These are phyloP conservation scores for Phymorhynchus buccinoides DNA, from an alignment of 1,140 invertebrate species.

Conservation along the genomic window DNA sequence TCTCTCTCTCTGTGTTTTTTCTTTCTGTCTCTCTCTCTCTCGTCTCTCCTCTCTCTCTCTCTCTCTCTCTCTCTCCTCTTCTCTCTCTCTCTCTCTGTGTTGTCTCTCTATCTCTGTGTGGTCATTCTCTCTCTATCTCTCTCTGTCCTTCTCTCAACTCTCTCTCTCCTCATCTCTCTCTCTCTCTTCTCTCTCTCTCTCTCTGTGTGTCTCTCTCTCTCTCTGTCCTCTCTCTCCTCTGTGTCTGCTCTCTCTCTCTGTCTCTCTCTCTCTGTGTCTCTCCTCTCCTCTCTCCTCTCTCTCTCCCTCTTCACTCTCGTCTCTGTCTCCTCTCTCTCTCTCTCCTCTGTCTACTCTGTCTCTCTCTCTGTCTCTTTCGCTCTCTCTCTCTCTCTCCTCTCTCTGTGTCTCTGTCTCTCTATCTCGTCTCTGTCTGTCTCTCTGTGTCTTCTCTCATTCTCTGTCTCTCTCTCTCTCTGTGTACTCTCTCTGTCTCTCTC, in stretches of 20 bases:
- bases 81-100: not conserved
- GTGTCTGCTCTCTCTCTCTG: not conserved
- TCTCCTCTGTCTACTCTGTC: not conserved
- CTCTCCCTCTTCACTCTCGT: too few species aligned
- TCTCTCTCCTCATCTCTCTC: not conserved
- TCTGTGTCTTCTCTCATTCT: too few species aligned
- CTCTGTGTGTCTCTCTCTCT: not conserved
- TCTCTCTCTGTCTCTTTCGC: not conserved
- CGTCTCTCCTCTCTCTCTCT: not conserved
- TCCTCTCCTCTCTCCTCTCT: not conserved
- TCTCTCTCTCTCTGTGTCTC: not conserved
- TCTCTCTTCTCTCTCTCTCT: not conserved
- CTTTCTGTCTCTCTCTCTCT: not conserved
- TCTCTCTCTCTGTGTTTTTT: not conserved
- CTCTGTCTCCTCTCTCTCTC: not conserved
- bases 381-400: too few species aligned
- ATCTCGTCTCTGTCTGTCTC: too few species aligned
- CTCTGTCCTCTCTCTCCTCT: not conserved
- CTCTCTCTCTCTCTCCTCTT: not conserved
- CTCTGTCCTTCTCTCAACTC: too few species aligned
- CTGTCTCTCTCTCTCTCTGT: too few species aligned
- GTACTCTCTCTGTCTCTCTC: too few species aligned
- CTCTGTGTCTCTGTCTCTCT: not conserved
- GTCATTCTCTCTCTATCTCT: not conserved
- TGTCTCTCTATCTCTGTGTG: too few species aligned